phyloP scores from a whole-genome alignment of 2,888 invertebrate genomes.

The Leptopilina syphax region DNA sequence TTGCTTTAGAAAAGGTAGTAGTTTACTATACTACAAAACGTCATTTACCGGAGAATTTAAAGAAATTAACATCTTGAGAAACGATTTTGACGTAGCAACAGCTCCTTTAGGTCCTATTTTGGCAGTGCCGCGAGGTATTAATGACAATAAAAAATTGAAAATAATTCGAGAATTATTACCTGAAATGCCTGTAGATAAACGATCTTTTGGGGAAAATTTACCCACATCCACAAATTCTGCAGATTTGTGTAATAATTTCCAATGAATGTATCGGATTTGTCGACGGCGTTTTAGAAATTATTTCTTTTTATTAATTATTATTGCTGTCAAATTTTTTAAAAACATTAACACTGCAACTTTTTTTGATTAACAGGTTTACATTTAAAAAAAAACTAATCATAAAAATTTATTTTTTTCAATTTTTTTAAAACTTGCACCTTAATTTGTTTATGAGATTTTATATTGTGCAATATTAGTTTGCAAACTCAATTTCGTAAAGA shows the following conservation, averaged over 20 bases:
- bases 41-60: not conserved
- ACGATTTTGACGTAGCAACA: not conserved
- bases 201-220: not conserved
- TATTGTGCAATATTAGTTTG: too few species aligned
- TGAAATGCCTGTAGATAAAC: not conserved
- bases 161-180: not conserved
- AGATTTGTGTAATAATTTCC: conserved; percentile 1
- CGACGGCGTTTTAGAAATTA: too few species aligned
- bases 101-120: conserved; percentile 4
- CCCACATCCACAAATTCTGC: not conserved
- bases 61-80: not conserved
- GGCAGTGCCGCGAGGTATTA: not conserved
- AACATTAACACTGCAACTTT: too few species aligned
- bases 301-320: too few species aligned
- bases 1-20: too few species aligned
- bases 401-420: too few species aligned
- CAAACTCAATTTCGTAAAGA: too few species aligned
- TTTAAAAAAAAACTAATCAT: too few species aligned
- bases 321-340: too few species aligned
- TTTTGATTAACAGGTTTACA: too few species aligned
- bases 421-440: too few species aligned
- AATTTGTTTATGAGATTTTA: too few species aligned
- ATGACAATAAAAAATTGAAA: not conserved
- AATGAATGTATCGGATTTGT: not conserved
- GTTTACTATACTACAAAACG: not conserved